Evolutionary conservation across 2,888 invertebrate species (phyloP), one percentile per base, ranked within the genome.

Genomic region (Keiferia lycopersicella): DNA sequence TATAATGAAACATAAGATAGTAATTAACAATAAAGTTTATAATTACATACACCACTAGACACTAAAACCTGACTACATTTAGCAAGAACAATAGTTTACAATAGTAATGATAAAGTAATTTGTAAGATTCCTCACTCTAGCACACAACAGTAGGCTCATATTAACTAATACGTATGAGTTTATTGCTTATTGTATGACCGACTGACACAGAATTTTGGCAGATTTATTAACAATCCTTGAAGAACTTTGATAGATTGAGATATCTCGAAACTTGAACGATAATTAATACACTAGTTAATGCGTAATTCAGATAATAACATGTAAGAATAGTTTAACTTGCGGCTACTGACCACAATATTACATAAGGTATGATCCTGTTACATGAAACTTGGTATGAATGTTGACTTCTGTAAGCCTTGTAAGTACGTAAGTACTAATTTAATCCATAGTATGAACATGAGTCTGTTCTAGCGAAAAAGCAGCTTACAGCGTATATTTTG

Each of bases 51-150:
- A 45, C 4, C 45, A n/a, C 45, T 45, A 45, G 7, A 4, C 11
- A n/a, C n/a, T 16, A 11, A 22, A 53, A 26, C 22, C 22, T 53
- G 26, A 53, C 26, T 26, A 6, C 51, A 22, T 53, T 53, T 26
- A 4, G 30, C 16, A 56, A 56, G 56, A 34, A 56, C 56, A 56
- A 56, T 56, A 56, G 51, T 34, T 34, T 16, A 56, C 56, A 56
- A 56, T 56, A 56, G 51, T 34, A 56, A 56, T 56, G 34, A 56
- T 34, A 56, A 56, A 56, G 26, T n/a, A 34, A 56, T 56, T 34
- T 56, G 30, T 18, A 20, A 22, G 34, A 10, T 56, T 56, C 56
- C 56, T 34, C 56, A 2, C 34, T 7, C 3, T 8, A 11, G 14
- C 14, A 14, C 14, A 53, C 51, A 53, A 53, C 51, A 53, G 22